Evolutionary conservation across 2,797 vertebrate species (phyloP), one percentile per base, ranked within the genome.

Genomic region (Sebastes taczanowskii): DNA sequence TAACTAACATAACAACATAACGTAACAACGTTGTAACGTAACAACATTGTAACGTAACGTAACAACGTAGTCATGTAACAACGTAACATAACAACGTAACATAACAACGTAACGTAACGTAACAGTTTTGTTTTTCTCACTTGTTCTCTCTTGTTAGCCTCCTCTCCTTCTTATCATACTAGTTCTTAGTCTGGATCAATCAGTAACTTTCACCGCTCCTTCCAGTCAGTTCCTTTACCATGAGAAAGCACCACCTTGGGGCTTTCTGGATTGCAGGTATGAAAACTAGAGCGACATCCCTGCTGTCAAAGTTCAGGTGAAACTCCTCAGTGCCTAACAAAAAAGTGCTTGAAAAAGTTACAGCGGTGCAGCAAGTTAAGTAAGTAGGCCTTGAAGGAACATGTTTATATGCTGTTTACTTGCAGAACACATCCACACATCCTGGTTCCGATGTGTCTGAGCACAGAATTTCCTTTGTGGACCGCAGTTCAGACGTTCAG

Each of bases 401-500:
- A 16, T 34, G 10, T 70, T 32, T 8, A 34, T 29, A 2, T 1
- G 53, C 4, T 8, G 23, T 61, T 62, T 14, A 42, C 27, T 61
- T 53, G 20, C 53, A 58, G 62, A 60, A 76, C 53, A 70, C 72
- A 59, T 77, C 55, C 29, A 72, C 56, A 52, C 16, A 13, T 52
- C 25, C 62, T 74, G 23, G 73, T 64, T 68, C 66, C 34, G 23
- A 16, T 5, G 18, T 64, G 56, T 62, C 66, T 62, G 20, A 64
- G n/a, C 55, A 55, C 34, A 67, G 65, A 52, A 38, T 74, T 65
- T 80, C 73, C 83, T 71, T 52, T 23, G 61, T 76, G 61, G 78
- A 82, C 49, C 46, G 42, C 65, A 27, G 42, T 72, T 69, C 65
- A 78, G 59, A 69, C 42, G 32, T 82, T 80, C 64, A 27, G 68